Percentiles rank a stretch among this genome's conserved stretches.
Conservation (phyloP, 2,797 vertebrate genomes). For the Sardinella longiceps region DNA sequence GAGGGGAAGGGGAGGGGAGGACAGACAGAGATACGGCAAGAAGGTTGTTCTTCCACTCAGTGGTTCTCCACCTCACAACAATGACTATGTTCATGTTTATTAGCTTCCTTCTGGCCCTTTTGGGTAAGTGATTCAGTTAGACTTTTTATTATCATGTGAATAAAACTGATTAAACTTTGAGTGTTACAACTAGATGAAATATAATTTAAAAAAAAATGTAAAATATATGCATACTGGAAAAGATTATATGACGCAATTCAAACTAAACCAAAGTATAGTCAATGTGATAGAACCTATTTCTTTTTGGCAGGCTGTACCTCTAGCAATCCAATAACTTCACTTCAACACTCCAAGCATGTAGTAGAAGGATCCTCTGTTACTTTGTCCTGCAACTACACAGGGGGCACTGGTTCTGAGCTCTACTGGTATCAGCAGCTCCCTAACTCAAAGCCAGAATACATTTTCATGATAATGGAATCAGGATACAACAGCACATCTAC, state of each 20-base stretch:
- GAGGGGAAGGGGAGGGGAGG: neutral
- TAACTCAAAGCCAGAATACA: neutral
- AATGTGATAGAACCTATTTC: no score
- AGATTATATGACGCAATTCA: no score
- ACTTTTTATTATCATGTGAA: neutral
- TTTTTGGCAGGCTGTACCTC: neutral
- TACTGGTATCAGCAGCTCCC: constrained; percentile 21
- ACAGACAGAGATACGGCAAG: neutral
- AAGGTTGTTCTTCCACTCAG: neutral
- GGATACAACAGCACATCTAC: neutral
- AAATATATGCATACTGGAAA: no score
- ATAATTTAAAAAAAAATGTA: no score
- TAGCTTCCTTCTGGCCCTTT: neutral
- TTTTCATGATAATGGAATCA: neutral
- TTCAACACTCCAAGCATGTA: neutral
- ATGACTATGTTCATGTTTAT: neutral
- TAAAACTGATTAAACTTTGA: no score
- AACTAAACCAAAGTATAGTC: no score
- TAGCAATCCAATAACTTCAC: neutral
- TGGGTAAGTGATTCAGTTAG: neutral
- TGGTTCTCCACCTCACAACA: neutral
- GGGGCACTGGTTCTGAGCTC: neutral
- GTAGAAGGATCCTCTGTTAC: neutral
- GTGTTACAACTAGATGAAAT: no score
- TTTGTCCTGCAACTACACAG: constrained; percentile 27